Conservation (phyloP, 2,113 vertebrate genomes). For the Strix uralensis region DNA sequence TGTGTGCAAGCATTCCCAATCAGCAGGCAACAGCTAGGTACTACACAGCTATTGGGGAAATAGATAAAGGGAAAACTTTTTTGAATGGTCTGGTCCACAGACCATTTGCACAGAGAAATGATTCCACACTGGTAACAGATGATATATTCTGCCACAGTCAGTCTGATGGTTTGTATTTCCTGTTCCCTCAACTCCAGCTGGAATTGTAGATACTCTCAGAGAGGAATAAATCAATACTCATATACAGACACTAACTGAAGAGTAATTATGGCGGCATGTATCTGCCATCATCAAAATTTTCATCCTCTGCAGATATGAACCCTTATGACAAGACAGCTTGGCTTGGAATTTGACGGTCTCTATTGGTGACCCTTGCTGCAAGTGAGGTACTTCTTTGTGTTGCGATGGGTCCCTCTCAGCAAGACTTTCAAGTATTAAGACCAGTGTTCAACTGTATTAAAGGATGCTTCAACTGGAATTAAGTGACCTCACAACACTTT, state of each 20-base stretch:
- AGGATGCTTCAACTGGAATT: neutral
- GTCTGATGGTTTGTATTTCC: neutral
- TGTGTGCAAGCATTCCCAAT: neutral
- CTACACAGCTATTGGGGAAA: neutral
- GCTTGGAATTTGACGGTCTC: neutral
- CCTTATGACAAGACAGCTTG: neutral
- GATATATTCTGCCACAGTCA: neutral
- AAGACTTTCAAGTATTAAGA: neutral
- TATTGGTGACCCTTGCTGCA: neutral
- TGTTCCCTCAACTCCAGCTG: neutral
- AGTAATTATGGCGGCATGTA: neutral
- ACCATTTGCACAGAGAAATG: neutral
- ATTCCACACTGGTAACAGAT: neutral
- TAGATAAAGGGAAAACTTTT: neutral
- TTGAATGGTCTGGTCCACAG: neutral
- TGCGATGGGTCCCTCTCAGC: neutral
- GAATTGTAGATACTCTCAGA: neutral
- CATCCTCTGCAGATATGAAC: neutral
- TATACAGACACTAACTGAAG: neutral
- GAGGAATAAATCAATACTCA: neutral
- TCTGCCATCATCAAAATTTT: neutral
- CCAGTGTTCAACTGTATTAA: neutral
- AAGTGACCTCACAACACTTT: neutral
- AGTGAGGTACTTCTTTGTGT: neutral
- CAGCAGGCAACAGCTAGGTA: neutral